These are phyloP conservation scores for Azemiops feae DNA, from an alignment of 2,113 vertebrate genomes.

Conservation along the genomic window DNA sequence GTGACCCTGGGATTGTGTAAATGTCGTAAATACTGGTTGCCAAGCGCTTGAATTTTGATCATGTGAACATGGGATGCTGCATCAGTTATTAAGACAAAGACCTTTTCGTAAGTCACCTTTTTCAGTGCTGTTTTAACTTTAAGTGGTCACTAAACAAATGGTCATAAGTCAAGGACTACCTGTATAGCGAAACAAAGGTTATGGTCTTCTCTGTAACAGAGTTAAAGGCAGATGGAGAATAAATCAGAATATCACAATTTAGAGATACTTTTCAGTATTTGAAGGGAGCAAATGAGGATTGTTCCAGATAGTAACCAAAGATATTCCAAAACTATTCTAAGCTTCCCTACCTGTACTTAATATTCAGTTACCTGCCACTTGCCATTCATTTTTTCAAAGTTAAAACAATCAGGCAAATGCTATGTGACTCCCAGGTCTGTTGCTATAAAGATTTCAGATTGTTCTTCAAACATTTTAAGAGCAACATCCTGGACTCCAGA, in stretches of 20 bases:
- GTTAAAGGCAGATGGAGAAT: not conserved
- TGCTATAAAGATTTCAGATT: not conserved
- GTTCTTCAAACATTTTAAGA: not conserved
- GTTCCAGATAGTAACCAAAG: not conserved
- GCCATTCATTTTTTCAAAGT: not conserved
- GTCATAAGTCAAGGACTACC: not conserved
- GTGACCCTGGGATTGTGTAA: not conserved
- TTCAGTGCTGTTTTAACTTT: not conserved
- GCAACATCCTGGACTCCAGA: not conserved
- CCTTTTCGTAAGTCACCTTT: not conserved
- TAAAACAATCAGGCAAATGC: not conserved
- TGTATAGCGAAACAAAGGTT: not conserved
- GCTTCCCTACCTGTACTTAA: not conserved
- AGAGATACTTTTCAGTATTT: not conserved
- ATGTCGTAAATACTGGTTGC: not conserved
- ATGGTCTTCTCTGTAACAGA: not conserved
- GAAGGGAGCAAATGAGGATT: not conserved
- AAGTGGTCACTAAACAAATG: not conserved
- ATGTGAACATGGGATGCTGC: not conserved
- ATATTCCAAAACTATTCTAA: not conserved
- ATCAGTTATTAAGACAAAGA: not conserved
- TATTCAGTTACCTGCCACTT: not conserved
- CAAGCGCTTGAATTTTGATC: not conserved
- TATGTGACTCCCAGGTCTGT: not conserved
- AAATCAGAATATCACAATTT: not conserved